Conservation (phyloP, 2,113 vertebrate genomes). For the Solea senegalensis region DNA sequence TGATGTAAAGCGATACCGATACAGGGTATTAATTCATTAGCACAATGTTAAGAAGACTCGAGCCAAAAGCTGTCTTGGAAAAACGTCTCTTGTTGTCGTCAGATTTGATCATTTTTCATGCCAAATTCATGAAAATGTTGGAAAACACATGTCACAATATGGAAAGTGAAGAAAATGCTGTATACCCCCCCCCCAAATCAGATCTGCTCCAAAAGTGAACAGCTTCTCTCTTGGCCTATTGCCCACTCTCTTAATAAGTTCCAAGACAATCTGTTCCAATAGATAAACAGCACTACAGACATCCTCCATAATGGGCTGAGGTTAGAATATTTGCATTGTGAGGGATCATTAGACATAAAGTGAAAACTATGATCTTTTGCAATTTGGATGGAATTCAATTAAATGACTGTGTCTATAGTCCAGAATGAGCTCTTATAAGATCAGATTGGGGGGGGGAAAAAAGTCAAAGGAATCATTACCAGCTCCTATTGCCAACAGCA, state of each 20-base stretch:
- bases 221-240: too few species aligned
- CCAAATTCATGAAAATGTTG: too few species aligned
- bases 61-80: constrained; percentile 18
- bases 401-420: neutral
- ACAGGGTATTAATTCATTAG: neutral
- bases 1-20: too few species aligned
- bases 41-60: neutral
- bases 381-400: neutral
- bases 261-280: too few species aligned
- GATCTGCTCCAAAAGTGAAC: too few species aligned
- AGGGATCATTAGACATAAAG: neutral
- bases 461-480: constrained; percentile 54
- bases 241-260: too few species aligned
- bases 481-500: constrained; percentile 42
- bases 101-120: neutral
- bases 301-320: too few species aligned
- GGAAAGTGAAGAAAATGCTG: too few species aligned
- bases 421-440: constrained; percentile 17
- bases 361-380: neutral
- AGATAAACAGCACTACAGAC: too few species aligned
- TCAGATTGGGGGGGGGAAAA: constrained; percentile 44
- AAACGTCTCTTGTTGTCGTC: neutral
- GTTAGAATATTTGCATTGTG: too few species aligned
- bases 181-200: too few species aligned
- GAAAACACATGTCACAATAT: too few species aligned